Evolutionary conservation across 1,140 invertebrate genomes (phyloP).

Genomic region (Leptopilina boulardi): DNA sequence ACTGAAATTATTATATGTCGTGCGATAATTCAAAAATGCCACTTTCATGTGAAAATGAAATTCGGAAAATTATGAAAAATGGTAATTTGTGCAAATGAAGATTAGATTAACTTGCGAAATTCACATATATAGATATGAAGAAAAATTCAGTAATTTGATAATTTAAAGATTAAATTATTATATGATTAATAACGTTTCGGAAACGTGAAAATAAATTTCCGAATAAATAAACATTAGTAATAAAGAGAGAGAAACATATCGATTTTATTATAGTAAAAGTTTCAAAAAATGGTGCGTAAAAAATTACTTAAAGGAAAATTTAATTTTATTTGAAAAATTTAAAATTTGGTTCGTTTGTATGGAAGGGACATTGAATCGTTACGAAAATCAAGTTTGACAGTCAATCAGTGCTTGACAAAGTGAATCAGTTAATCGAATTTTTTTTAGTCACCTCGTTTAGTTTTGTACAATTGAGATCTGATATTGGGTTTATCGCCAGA

Average conservation of each 20-base stretch:
- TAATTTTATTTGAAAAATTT: background rate
- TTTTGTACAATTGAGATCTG: slow-evolving; percentile 10
- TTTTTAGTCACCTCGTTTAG: slow-evolving; percentile 14
- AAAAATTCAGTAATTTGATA: background rate
- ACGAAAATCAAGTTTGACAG: slow-evolving; percentile 13
- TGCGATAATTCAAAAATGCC: background rate
- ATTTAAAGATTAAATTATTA: background rate
- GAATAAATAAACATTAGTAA: background rate
- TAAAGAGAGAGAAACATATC: too few relatives aligned
- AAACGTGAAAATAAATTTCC: background rate
- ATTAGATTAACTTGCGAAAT: background rate
- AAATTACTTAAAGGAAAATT: background rate
- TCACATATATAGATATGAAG: background rate
- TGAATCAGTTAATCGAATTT: slow-evolving; percentile 7
- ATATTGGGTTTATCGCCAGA: background rate
- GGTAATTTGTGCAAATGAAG: background rate
- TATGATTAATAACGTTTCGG: background rate
- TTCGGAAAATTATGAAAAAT: background rate
- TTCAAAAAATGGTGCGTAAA: too few relatives aligned
- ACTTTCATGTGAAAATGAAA: background rate
- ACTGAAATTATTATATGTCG: background rate
- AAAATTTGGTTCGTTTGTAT: background rate
- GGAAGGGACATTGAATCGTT: background rate
- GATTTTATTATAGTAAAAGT: too few relatives aligned
- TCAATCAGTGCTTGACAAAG: slow-evolving; percentile 18